Evolutionary conservation across 2,888 invertebrate genomes (phyloP).

Genomic region (Temnothorax unifasciatus): DNA sequence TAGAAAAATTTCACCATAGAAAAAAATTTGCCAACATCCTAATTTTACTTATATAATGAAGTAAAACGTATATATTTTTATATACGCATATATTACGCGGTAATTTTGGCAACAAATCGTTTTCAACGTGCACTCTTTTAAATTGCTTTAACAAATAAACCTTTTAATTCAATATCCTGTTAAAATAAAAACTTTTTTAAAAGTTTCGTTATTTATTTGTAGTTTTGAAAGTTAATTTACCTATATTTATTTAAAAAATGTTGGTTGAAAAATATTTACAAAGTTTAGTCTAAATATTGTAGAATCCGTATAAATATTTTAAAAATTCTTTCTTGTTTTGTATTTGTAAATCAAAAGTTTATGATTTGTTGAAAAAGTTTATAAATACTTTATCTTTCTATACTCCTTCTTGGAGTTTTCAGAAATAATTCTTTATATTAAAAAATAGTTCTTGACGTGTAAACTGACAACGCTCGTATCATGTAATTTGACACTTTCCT

Average conservation of each 20-base stretch:
- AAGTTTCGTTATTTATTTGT: conserved; percentile 1
- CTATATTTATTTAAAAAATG: not conserved
- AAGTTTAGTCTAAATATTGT: not conserved
- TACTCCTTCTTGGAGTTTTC: not conserved
- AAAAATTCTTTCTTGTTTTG: not conserved
- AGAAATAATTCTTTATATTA: not conserved
- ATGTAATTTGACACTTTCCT: not conserved
- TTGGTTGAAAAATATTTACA: not conserved
- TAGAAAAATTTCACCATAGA: not conserved
- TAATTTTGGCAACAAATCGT: not conserved
- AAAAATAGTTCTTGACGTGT: not conserved
- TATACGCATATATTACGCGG: not conserved
- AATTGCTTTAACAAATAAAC: not conserved
- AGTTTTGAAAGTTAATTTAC: not conserved
- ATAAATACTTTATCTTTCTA: not conserved
- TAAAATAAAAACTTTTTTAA: not conserved
- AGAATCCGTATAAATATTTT: not conserved
- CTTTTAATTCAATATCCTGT: not conserved
- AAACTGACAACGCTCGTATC: not conserved
- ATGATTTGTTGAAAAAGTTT: not conserved
- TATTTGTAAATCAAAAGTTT: not conserved
- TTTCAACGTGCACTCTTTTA: not conserved
- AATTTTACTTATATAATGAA: not conserved
- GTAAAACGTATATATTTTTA: not conserved
- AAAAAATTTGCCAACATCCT: not conserved